These are phyloP conservation scores for Mionectes macconnelli DNA, from an alignment of 2,113 vertebrate genomes.

Conservation along the genomic window DNA sequence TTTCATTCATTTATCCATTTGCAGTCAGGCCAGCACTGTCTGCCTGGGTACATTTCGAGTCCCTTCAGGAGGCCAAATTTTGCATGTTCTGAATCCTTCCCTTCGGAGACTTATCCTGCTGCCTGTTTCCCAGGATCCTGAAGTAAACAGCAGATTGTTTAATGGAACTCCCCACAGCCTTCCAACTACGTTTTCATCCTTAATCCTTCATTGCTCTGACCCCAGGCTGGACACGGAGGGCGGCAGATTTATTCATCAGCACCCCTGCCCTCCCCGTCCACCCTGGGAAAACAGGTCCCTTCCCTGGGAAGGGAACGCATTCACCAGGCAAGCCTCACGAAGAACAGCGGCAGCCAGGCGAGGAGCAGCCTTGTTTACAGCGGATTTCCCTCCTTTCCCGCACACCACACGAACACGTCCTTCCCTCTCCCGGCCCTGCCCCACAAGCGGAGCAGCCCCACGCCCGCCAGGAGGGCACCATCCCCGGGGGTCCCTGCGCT, in stretches of 20 bases:
- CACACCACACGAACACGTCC: fast-evolving
- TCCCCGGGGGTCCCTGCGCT: not conserved
- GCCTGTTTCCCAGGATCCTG: not conserved
- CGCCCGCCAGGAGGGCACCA: too few species aligned
- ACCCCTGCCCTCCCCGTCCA: not conserved
- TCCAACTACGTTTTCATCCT: not conserved
- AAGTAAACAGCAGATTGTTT: not conserved
- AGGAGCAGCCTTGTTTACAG: not conserved
- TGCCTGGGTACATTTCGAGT: not conserved
- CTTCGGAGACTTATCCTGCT: not conserved
- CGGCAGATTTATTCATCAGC: fast-evolving
- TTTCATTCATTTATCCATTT: not conserved
- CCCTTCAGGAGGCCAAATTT: not conserved
- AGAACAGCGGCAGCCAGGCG: fast-evolving
- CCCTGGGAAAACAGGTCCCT: not conserved
- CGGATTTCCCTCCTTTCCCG: too few species aligned
- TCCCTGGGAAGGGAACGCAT: not conserved
- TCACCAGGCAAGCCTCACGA: not conserved
- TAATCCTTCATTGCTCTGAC: not conserved
- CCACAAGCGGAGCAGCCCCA: too few species aligned
- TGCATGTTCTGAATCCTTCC: not conserved
- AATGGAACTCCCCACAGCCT: not conserved
- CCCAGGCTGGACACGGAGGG: too few species aligned
- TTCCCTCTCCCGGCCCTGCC: too few species aligned
- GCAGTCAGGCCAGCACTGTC: not conserved